These are phyloP conservation scores for Drosophila phalerata DNA, from an alignment of 2,888 invertebrate genomes.

Conservation along the genomic window DNA sequence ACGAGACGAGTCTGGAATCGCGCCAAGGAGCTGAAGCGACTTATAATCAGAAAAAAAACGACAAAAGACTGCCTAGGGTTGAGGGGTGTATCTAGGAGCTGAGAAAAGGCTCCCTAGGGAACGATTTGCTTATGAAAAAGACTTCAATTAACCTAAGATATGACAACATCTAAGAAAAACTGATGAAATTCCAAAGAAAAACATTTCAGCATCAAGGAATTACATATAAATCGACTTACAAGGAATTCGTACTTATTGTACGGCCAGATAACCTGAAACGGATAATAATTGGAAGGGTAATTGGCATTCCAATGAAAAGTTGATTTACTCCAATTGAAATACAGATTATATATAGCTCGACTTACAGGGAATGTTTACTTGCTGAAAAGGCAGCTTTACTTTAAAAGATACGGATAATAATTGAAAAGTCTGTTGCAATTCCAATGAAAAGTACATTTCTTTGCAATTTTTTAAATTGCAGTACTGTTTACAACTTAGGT, in stretches of 20 bases:
- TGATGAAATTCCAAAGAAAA: slow-evolving; percentile 1
- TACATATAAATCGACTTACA: neutral
- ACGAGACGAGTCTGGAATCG: slow-evolving; percentile 35
- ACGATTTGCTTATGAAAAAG: slow-evolving; percentile 22
- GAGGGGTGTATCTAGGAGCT: slow-evolving; percentile 21
- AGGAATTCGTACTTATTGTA: slow-evolving; percentile 2
- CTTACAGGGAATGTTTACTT: neutral
- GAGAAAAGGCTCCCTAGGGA: slow-evolving; percentile 30
- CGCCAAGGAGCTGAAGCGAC: slow-evolving; percentile 11
- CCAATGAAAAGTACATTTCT: too few species aligned
- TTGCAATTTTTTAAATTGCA: neutral
- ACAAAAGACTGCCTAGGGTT: neutral
- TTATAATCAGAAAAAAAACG: slow-evolving; percentile 37
- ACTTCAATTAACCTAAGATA: slow-evolving; percentile 17
- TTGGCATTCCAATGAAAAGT: neutral
- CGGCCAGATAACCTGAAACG: neutral
- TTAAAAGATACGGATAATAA: neutral
- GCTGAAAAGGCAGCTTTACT: neutral
- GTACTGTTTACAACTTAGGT: neutral
- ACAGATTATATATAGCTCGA: neutral
- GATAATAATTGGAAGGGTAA: neutral
- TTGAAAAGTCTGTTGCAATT: neutral
- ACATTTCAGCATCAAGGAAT: neutral
- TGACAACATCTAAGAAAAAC: slow-evolving; percentile 11
- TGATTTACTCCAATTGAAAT: neutral